Evolutionary conservation across 2,113 vertebrate species (phyloP), one percentile per base, ranked within the genome.

Genomic region (Emydocephalus ijimae): DNA sequence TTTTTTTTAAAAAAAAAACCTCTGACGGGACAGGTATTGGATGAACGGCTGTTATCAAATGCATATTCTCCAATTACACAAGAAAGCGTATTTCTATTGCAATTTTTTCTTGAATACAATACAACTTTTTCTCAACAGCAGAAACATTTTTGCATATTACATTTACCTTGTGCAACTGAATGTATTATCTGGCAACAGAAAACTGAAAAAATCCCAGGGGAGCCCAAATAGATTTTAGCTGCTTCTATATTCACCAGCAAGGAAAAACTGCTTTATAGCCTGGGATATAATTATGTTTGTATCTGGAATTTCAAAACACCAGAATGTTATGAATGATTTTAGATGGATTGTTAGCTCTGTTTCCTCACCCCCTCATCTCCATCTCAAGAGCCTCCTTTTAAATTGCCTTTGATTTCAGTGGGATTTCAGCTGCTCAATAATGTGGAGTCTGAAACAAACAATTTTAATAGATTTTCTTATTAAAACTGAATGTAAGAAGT

Each of bases 231-330:
- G 93, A 4, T 2, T 93, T 94, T 93, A 85, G 10, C 93, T 61
- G 20, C 48, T 89, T 92, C n/a, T 23, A 45, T 59, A 8, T 10
- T 87, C 1, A 5, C 2, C 0, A 0, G 15, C 43, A 89, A 56
- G 87, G 50, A 92, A 91, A 74, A 92, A 74, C 45, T 74, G 54
- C 0, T 11, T 92, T 95, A 89, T 8, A 85, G n/a, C 10, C 61
- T 15, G 39, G 48, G 26, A 94, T 93, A 89, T 91, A 93, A 85
- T 59, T n/a, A 85, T 56, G 85, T 20, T 85, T 91, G 88, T 91
- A 89, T 89, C 39, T 88, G 55, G 55, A 93, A 91, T 85, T 91
- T 85, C 39, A 89, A 93, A 93, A 69, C 57, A 92, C 1, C 21
- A 34, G 4, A 5, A 64, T 3, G 45, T 89, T 64, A 43, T 34